Base-by-base conservation (phyloP, 2,797 vertebrate genomes). In the Dipus sagitta region DNA sequence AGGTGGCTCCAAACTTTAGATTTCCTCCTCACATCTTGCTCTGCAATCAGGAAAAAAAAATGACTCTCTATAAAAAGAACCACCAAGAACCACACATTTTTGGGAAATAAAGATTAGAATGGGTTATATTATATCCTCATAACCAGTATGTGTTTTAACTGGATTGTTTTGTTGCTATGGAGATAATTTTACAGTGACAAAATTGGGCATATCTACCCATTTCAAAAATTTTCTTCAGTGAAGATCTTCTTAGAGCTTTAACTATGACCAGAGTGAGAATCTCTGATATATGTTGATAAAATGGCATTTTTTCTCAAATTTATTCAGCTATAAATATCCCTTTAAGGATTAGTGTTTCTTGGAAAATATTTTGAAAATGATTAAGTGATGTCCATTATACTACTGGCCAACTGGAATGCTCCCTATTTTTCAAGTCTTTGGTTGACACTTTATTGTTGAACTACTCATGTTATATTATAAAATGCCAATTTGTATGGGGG, bases 31-130 rank as follows among this genome's bases (percentile, higher is more conserved):
- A 88, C 0, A 65, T 42, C n/a, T 90, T 26, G 14, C 80, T 94
- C 5, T 10, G 81, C 42, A 83, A 76, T 87, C 28, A 92, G 18
- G 38, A 88, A 28, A 78, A 89, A 28, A 85, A 89, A 82, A 54
- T 47, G 17, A 70, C 24, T 76, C 20, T n/a, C 71, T 68, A 32
- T 18, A 70, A 80, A 13, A 52, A 71, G 2, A 54, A 79, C 84
- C 64, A 30, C 79, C 85, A 95, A 58, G 75, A 60, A 3, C 24
- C 34, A 76, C 15, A 23, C 6, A 83, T 84, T 54, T 93, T 92
- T 21, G 52, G 26, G 76, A 93, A 87, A 91, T 38, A 86, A 91
- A 18, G 6, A 94, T 24, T 58, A 9, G 13, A 94, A 91, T 6
- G 86, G 32, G 5, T 60, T 30, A 17, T 12, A 78, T 2, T 65